phyloP scores from a whole-genome alignment of 2,113 vertebrate genomes.

The Eira barbara region DNA sequence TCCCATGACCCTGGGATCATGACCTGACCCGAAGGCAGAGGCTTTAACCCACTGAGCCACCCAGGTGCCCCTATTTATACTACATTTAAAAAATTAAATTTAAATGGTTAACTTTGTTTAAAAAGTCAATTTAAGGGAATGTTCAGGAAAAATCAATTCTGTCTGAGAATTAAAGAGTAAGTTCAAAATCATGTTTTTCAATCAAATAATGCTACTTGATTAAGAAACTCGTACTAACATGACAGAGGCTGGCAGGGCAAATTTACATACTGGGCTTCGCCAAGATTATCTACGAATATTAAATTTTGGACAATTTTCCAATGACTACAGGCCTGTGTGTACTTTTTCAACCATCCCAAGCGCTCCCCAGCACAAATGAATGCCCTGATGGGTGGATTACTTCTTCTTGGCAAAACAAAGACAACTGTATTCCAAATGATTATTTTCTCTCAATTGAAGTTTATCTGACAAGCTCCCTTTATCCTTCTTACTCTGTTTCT shows the following conservation, averaged over 20 bases:
- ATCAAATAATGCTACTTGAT: neutral
- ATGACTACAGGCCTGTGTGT: accelerated
- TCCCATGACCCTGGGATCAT: no score
- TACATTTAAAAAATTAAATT: neutral
- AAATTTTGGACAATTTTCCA: neutral
- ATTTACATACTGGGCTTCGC: neutral
- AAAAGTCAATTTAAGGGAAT: neutral
- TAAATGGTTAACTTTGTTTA: neutral
- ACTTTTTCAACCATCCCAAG: neutral
- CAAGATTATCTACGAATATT: neutral
- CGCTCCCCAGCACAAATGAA: neutral
- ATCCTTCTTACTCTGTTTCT: neutral
- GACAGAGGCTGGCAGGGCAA: neutral
- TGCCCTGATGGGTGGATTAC: neutral
- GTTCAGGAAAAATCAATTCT: neutral
- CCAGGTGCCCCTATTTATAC: no score
- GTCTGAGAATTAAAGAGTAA: neutral
- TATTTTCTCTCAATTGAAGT: neutral
- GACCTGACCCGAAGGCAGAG: no score
- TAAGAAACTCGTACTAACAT: neutral
- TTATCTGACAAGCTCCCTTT: neutral
- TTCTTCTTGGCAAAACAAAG: neutral
- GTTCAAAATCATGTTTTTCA: conserved; percentile 15
- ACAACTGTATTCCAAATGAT: neutral
- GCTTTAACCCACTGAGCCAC: no score